These are phyloP conservation scores for Procavia capensis DNA, from an alignment of 2,113 vertebrate species.

Conservation along the genomic window DNA sequence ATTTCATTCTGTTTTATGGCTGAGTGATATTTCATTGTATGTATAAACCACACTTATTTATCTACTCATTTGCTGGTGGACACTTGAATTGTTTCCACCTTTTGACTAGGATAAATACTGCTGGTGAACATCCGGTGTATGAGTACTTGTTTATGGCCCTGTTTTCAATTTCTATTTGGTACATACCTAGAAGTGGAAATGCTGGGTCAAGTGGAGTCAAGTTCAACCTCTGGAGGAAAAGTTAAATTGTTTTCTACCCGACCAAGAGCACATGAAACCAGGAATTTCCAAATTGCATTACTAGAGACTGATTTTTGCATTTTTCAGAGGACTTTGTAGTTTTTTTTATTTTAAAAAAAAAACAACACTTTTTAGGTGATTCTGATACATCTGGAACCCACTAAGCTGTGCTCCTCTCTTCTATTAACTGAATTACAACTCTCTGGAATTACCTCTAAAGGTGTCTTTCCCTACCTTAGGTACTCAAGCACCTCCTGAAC, in stretches of 20 bases:
- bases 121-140: background rate
- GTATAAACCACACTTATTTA: background rate
- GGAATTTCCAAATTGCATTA: background rate
- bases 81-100: background rate
- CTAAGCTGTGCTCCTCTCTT: no score
- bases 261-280: background rate
- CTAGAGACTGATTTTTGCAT: background rate
- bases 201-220: background rate
- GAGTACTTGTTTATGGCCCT: background rate
- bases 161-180: background rate
- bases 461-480: fast-evolving
- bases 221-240: background rate
- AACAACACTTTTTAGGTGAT: background rate
- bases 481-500: background rate
- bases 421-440: background rate
- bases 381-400: background rate
- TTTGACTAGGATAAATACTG: background rate
- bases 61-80: background rate
- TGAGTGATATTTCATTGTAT: background rate
- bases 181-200: background rate
- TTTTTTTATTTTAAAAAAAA: background rate
- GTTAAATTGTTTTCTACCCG: background rate
- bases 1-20: background rate
- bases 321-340: background rate
- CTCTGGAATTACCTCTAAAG: no score